phyloP scores from a whole-genome alignment of 2,113 vertebrate genomes.

The Anoura caudifer region DNA sequence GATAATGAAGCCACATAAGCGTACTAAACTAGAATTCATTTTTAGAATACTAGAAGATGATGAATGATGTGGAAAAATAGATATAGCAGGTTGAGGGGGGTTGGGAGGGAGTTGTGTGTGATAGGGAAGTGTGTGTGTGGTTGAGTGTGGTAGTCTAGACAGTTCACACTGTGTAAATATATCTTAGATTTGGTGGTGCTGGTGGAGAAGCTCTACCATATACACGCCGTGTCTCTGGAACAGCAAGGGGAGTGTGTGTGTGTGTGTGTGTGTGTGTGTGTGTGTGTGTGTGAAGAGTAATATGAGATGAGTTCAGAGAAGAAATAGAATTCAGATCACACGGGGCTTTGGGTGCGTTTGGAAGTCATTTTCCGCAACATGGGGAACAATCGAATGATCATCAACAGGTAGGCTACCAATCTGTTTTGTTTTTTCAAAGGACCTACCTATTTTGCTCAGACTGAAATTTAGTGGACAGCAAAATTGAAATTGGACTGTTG shows the following conservation, averaged over 20 bases:
- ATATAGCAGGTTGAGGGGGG: background rate
- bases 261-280: background rate
- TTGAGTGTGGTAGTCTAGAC: background rate
- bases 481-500: background rate
- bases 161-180: too few species aligned
- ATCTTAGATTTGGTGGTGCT: background rate
- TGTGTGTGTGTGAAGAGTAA: too few species aligned
- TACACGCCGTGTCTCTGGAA: background rate
- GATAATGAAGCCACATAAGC: background rate
- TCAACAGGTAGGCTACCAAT: background rate
- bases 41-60: background rate
- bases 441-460: background rate
- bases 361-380: background rate
- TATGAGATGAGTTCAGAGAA: background rate
- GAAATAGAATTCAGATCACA: background rate
- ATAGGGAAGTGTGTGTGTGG: background rate
- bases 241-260: background rate
- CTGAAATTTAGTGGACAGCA: background rate
- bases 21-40: background rate
- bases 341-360: background rate
- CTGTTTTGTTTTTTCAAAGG: background rate
- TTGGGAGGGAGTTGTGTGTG: background rate
- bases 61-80: background rate
- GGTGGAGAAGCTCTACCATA: background rate
- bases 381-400: background rate